Base-by-base conservation (phyloP, 2,797 vertebrate genomes). In the Lepidocolaptes lacrymiger region DNA sequence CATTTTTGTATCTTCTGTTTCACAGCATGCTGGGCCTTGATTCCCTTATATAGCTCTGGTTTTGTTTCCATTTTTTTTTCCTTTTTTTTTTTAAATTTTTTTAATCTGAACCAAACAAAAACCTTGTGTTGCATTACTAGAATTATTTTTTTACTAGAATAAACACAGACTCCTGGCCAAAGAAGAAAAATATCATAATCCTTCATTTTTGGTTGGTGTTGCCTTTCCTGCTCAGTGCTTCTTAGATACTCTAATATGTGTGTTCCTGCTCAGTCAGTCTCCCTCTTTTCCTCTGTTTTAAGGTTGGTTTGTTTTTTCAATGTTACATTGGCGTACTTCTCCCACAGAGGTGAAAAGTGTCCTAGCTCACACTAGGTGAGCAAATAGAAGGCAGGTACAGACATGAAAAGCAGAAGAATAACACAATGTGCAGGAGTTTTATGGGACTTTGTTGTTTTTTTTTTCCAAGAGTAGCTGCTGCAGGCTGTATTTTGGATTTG, bases 111-210 rank as follows among this genome's bases (percentile, higher is more conserved):
- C 30, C 14, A 51, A 55, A 9, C 1, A 36, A 49, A 48, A 68
- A 3, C 3, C 5, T n/a, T 54, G 2, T 16, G 4, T 46, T 68
- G 32, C 12, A 55, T 56, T 2, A 0, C 7, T 58, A 41, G 6
- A 67, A 54, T 66, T 44, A 12, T 16, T 3, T 34, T 76, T 89
- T 85, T 30, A 46, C 7, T 62, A 22, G 24, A 78, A 66, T 36
- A 69, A 72, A 58, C 14, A 59, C 4, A 56, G 14, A 13, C 5
- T 56, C 2, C 15, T 55, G 16, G 9, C 10, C 30, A 66, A 86
- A 78, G 21, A 52, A 49, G 14, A 28, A 36, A 66, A 63, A 81
- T 23, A 22, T 34, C 30, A 83, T 16, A 68, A 24, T 41, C 18
- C 10, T 52, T 19, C 2, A 10, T 48, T 86, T 88, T 63, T 80